Conservation (phyloP, 2,113 vertebrate species). For the Spea bombifrons region DNA sequence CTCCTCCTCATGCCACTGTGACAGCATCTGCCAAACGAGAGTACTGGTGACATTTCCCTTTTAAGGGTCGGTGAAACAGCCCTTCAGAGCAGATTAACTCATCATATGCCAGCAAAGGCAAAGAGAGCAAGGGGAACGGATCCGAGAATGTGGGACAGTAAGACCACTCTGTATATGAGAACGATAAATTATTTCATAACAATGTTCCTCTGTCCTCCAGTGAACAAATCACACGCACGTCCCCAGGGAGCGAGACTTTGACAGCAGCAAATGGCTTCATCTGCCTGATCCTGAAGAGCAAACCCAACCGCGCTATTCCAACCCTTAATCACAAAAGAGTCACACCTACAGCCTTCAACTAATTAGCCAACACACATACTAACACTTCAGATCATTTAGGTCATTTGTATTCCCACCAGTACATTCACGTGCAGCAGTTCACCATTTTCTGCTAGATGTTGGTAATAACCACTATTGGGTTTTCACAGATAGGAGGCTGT, state of each 20-base stretch:
- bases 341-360: too few relatives aligned
- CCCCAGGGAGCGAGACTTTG: background rate
- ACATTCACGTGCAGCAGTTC: too few relatives aligned
- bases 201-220: conserved; percentile 22
- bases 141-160: background rate
- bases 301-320: too few relatives aligned
- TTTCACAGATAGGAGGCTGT: too few relatives aligned
- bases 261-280: background rate
- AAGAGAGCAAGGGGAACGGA: background rate
- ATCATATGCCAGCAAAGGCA: background rate
- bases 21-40: conserved; percentile 25
- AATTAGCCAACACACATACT: too few relatives aligned
- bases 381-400: too few relatives aligned
- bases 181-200: conserved; percentile 28
- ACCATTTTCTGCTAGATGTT: too few relatives aligned
- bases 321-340: too few relatives aligned
- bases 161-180: conserved; percentile 1
- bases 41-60: conserved; percentile 25
- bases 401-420: too few relatives aligned
- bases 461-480: too few relatives aligned
- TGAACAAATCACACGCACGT: background rate
- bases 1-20: background rate
- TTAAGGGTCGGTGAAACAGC: background rate
- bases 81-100: conserved; percentile 3
- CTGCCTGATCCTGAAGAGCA: too few relatives aligned